Percentiles rank a stretch among this genome's conserved stretches.
Evolutionary conservation across 2,888 invertebrate genomes (phyloP).

Genomic region (Philereme transversata): DNA sequence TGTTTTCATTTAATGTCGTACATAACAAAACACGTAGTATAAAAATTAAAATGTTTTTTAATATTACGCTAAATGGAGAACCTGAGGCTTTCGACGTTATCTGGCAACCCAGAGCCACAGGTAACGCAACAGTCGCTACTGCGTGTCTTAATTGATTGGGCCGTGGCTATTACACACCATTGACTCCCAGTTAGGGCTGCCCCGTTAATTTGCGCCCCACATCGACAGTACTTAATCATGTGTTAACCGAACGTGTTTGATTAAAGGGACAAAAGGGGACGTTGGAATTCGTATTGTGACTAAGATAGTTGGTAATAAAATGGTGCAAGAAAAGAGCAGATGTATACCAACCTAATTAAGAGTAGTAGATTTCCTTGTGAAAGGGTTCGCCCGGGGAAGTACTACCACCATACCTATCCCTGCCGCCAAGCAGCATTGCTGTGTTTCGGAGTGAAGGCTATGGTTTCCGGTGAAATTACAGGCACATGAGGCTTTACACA

Average conservation of each 20-base stretch:
- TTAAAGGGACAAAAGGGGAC: slow-evolving; percentile 35
- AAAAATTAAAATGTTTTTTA: too few relatives aligned
- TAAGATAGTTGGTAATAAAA: slow-evolving; percentile 10
- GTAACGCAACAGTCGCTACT: slow-evolving; percentile 18
- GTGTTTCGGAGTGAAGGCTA: too few relatives aligned
- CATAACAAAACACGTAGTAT: too few relatives aligned
- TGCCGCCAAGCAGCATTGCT: too few relatives aligned
- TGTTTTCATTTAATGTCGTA: too few relatives aligned
- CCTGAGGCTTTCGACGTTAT: neutral
- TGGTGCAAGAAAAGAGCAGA: neutral
- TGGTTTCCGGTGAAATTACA: too few relatives aligned
- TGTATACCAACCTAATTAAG: too few relatives aligned
- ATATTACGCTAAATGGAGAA: too few relatives aligned
- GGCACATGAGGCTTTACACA: too few relatives aligned
- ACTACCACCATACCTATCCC: too few relatives aligned
- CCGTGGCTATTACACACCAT: slow-evolving; percentile 59
- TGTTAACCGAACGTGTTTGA: slow-evolving; percentile 39
- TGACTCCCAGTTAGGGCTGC: slow-evolving; percentile 57
- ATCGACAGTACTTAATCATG: slow-evolving; percentile 38
- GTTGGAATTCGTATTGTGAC: slow-evolving; percentile 18
- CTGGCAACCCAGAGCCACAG: slow-evolving; percentile 33
- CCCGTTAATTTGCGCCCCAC: slow-evolving; percentile 39
- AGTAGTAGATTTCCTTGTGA: too few relatives aligned
- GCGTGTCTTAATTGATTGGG: slow-evolving; percentile 58
- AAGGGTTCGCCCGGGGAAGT: too few relatives aligned